Base-by-base conservation (phyloP, 2,113 vertebrate genomes). In the Cygnus buccinator region DNA sequence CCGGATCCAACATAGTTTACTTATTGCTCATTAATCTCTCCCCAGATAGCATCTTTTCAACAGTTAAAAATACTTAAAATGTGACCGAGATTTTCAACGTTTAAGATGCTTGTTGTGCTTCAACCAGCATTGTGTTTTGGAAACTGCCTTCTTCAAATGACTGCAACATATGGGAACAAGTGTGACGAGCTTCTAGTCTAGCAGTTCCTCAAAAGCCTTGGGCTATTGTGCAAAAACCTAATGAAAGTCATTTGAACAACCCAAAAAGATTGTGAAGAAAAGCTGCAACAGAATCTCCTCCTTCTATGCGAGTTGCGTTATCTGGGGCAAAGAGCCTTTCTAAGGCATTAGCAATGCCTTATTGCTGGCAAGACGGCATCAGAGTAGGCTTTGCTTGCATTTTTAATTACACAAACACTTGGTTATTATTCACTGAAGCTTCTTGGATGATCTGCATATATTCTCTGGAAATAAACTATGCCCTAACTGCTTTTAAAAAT, bases 241-340 rank as follows among this genome's bases (percentile, higher is more conserved):
- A 74, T 63, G n/a, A 63, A 96, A 90, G 63, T 52, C 54, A 84
- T 62, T 94, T 74, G 71, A 79, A 80, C 59, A 95, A 63, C 55
- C 59, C 52, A 50, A 73, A 80, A 83, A 73, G 26, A 67, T 65
- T 39, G 18, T 52, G 55, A 86, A 88, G 39, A 48, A 84, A 75
- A 92, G 39, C 62, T 75, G 54, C 14, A 89, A 81, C 6, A 93
- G 54, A 83, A 86, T 39, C 87, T 92, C 50, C 48, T 79, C 61
- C 70, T 90, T 13, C 46, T 12, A 5, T 22, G 61, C 0, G 6
- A 81, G 21, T 0, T 65, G 28, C n/a, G 0, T 13, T 13, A 62
- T 58, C n/a, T 63, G 58, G 63, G 25, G 82, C n/a, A 46, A 62
- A 77, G 37, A 59, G 22, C 10, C 33, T 17, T 57, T 23, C 26